phyloP scores from a whole-genome alignment of 2,797 vertebrate genomes.

The Gambusia yucatana region DNA sequence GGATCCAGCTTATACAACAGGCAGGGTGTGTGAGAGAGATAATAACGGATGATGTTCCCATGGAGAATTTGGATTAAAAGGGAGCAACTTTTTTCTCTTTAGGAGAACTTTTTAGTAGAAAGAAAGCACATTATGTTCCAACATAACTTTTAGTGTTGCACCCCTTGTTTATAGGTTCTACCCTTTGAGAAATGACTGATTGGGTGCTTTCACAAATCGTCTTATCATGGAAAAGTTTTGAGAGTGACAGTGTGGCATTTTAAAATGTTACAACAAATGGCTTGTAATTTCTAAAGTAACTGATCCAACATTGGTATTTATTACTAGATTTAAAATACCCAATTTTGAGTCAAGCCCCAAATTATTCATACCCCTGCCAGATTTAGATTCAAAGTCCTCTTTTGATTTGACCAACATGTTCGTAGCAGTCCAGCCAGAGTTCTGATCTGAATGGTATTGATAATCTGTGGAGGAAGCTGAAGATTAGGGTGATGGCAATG shows the following conservation, averaged over 20 bases:
- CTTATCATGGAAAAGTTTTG: neutral
- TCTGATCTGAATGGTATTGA: neutral
- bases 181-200: neutral
- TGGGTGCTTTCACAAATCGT: neutral
- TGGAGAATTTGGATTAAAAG: neutral
- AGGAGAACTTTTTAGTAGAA: neutral
- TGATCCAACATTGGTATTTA: neutral
- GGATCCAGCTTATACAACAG: neutral
- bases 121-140: neutral
- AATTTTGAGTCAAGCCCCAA: neutral
- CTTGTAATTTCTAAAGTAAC: neutral
- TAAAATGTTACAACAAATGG: neutral
- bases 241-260: neutral
- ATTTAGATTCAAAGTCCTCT: neutral
- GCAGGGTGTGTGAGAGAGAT: neutral
- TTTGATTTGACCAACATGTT: neutral
- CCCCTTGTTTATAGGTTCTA: neutral
- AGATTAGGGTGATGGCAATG: neutral
- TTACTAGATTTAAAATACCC: neutral
- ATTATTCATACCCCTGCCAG: neutral
- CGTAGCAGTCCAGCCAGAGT: neutral
- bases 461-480: neutral
- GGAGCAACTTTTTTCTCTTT: neutral
- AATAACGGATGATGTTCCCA: neutral
- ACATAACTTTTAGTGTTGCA: neutral